Evolutionary conservation across 2,113 vertebrate species (phyloP), one percentile per base, ranked within the genome.

Genomic region (Mobula hypostoma): DNA sequence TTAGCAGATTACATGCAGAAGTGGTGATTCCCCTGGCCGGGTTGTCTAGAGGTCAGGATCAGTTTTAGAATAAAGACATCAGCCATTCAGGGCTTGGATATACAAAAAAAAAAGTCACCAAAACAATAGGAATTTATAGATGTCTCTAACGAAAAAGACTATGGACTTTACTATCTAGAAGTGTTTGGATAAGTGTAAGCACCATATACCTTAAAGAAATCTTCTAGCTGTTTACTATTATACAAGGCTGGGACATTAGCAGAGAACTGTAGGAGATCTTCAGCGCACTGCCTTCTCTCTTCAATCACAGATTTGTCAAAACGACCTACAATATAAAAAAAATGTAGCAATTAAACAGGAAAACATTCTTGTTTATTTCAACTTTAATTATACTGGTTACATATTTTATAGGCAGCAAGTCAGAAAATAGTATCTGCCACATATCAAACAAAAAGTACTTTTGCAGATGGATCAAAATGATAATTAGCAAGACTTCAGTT

Each of bases 251-350:
- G 98, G 94, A 99, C 98, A 95, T 98, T 99, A 94, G 99, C 99
- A 88, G 99, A 99, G 95, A 99, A 99, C 96, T 99, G 99, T 19
- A 99, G 96, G 87, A 99, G 97, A 94, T 99, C 99, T 96, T 99
- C 99, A 7, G 98, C 98, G 94, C 99, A 99, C 96, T 99, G 99
- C 94, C 99, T 97, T 96, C 99, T 97, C 95, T 99, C 98, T 96
- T 99, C 98, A 94, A 99, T 98, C 95, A 99, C 99, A 0, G 97
- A 96, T 94, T 98, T 97, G 95, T 98, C 99, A 96, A 99, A 99
- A 94, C 99, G 97, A 94, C 99, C 99, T 99, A 95, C 82, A 97
- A 96, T 74, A 0, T 36, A 36, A 48, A 95, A 94, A 94, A 95
- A 90, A 93, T 90, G 74, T 94, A 95, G 94, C 36, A 94, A 95